phyloP scores from a whole-genome alignment of 2,113 vertebrate genomes.

The Brienomyrus longianalis region DNA sequence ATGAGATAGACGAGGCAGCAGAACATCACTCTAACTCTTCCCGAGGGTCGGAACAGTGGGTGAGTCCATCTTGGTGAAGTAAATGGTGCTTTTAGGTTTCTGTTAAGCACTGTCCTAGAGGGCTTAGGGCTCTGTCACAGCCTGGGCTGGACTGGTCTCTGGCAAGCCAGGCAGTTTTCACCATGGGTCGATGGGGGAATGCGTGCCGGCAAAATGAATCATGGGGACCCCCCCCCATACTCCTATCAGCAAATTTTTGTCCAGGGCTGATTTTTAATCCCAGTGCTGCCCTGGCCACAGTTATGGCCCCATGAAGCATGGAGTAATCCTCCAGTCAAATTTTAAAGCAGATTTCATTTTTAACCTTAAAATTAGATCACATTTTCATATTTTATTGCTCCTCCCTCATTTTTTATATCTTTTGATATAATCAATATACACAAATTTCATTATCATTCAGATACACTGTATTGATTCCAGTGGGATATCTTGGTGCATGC shows the following conservation, averaged over 20 bases:
- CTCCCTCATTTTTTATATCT: not conserved
- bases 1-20: not conserved
- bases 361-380: not conserved
- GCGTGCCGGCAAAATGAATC: not conserved
- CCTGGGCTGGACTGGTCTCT: not conserved
- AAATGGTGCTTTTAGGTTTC: not conserved
- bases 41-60: constrained; percentile 22
- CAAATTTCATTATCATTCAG: not conserved
- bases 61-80: not conserved
- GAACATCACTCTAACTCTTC: constrained; percentile 14
- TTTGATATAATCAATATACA: not conserved
- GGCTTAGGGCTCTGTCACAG: not conserved
- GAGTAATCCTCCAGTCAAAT: not conserved
- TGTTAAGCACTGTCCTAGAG: not conserved
- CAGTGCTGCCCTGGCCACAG: not conserved
- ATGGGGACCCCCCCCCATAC: no score
- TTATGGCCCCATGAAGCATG: not conserved
- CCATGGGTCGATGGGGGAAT: not conserved
- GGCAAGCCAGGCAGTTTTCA: no score
- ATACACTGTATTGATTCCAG: not conserved
- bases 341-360: not conserved
- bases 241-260: not conserved
- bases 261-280: not conserved
- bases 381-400: not conserved
- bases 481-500: not conserved